Conservation (phyloP, 2,113 vertebrate genomes). For the Silurus meridionalis region DNA sequence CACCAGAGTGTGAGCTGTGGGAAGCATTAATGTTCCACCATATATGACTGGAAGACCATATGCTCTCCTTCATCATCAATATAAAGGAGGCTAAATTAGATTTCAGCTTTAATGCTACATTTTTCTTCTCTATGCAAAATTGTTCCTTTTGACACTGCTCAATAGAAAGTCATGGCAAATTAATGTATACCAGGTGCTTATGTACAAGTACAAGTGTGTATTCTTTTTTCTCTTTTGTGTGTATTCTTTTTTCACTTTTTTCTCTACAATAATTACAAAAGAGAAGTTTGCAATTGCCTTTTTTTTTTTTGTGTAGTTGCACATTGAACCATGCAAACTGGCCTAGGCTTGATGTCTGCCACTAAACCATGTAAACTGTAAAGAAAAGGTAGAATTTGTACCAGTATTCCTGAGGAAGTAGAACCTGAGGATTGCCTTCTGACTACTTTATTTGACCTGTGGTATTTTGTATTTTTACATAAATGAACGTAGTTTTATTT, state of each 20-base stretch:
- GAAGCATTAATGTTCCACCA: neutral
- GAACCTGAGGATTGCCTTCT: too few relatives aligned
- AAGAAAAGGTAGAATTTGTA: neutral
- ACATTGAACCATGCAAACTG: neutral
- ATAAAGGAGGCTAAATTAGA: neutral
- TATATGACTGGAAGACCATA: neutral
- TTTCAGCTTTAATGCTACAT: neutral
- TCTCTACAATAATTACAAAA: too few relatives aligned
- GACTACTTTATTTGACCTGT: too few relatives aligned
- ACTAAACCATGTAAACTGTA: too few relatives aligned
- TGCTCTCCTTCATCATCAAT: neutral
- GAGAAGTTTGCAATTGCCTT: neutral
- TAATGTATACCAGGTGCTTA: neutral
- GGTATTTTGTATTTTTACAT: too few relatives aligned
- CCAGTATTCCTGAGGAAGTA: neutral
- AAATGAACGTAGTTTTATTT: too few relatives aligned
- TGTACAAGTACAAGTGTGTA: neutral
- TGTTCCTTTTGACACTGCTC: neutral
- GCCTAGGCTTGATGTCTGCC: too few relatives aligned
- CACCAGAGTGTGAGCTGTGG: too few relatives aligned
- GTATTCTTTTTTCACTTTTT: neutral
- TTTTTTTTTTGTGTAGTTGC: neutral
- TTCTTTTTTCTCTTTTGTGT: neutral
- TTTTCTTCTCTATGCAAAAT: neutral
- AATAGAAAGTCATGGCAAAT: neutral